phyloP scores from a whole-genome alignment of 2,113 vertebrate genomes.

The Hiodon tergisus region DNA sequence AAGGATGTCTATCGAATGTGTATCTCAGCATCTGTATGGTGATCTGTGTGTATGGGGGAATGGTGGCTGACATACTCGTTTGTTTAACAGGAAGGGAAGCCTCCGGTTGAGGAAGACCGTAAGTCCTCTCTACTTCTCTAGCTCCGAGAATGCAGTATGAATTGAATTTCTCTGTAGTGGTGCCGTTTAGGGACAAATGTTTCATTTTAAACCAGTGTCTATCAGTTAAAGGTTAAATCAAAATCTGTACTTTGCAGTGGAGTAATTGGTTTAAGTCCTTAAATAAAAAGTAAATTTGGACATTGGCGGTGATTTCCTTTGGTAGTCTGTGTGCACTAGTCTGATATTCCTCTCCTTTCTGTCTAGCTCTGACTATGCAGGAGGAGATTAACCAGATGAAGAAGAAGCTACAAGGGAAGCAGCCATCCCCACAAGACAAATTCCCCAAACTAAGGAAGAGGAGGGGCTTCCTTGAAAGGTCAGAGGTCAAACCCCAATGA shows the following conservation, averaged over 20 bases:
- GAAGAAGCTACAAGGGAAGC: slow-evolving; percentile 63
- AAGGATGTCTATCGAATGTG: not conserved
- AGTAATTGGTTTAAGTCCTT: too few relatives aligned
- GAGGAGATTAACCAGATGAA: slow-evolving; percentile 65
- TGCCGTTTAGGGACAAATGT: not conserved
- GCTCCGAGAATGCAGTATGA: not conserved
- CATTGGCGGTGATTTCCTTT: too few relatives aligned
- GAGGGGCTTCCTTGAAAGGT: slow-evolving; percentile 88
- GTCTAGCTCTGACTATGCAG: slow-evolving; percentile 40
- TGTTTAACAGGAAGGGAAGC: slow-evolving; percentile 42
- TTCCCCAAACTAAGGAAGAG: slow-evolving; percentile 64
- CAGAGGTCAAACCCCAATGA: slow-evolving; percentile 20
- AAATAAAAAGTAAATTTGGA: too few relatives aligned
- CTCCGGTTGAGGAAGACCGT: slow-evolving; percentile 44
- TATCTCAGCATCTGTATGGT: not conserved
- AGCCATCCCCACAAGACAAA: slow-evolving; percentile 42
- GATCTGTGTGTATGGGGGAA: not conserved
- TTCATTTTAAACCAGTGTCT: not conserved
- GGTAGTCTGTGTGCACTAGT: too few relatives aligned
- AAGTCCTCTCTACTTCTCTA: not conserved
- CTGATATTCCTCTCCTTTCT: not conserved
- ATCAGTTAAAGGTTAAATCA: too few relatives aligned
- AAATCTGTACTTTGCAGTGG: too few relatives aligned
- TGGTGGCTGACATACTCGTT: not conserved
- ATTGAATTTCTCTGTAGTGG: not conserved